Percentiles rank a stretch among this genome's conserved stretches.
These are phyloP conservation scores for Bubo blakistoni DNA, from an alignment of 2,113 vertebrate genomes.

Conservation along the genomic window DNA sequence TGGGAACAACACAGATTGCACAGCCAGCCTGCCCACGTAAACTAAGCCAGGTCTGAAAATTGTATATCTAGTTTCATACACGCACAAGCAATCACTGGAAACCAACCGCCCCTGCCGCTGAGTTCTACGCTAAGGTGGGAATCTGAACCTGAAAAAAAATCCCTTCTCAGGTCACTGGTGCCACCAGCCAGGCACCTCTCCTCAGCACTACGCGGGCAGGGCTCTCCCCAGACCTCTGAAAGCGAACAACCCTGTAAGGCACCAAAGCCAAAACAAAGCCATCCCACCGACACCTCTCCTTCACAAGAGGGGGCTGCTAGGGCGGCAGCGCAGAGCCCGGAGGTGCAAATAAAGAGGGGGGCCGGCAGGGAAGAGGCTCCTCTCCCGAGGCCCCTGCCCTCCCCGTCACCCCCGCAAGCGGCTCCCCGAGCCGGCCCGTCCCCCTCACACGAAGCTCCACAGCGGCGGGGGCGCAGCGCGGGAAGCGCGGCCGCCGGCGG, in stretches of 20 bases:
- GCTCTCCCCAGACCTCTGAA: neutral
- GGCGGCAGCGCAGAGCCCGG: neutral
- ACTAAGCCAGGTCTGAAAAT: neutral
- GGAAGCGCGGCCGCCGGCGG: neutral
- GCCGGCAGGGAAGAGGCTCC: neutral
- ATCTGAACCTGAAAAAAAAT: neutral
- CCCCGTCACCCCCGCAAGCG: neutral
- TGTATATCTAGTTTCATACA: rapidly evolving
- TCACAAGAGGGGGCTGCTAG: neutral
- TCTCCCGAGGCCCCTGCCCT: neutral
- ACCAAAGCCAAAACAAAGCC: neutral
- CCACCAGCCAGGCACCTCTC: neutral
- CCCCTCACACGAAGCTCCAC: neutral
- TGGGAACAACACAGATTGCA: neutral
- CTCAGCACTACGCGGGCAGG: neutral
- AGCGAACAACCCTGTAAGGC: rapidly evolving
- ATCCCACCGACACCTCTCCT: neutral
- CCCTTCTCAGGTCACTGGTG: neutral
- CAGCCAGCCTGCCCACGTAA: rapidly evolving
- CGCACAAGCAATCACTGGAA: neutral
- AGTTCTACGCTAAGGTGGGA: neutral
- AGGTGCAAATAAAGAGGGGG: neutral
- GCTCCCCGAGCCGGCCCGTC: neutral
- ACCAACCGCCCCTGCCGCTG: neutral
- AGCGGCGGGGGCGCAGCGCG: neutral